phyloP scores from a whole-genome alignment of 2,888 invertebrate genomes.

The Nephrotoma guestfalica region DNA sequence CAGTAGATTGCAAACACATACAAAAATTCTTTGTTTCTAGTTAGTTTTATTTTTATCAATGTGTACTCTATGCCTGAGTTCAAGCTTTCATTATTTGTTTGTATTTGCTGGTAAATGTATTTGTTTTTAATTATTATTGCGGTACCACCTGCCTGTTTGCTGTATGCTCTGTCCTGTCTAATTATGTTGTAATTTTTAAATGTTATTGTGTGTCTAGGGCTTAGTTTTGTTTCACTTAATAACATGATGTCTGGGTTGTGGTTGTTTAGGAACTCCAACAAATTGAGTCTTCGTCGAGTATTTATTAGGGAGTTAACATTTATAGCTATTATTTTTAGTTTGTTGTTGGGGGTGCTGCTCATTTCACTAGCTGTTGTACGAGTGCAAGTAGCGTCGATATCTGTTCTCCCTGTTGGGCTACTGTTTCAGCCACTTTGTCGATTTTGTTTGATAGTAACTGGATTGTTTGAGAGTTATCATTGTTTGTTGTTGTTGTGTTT shows the following conservation, averaged over 20 bases:
- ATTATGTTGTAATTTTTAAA: no score
- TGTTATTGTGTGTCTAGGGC: no score
- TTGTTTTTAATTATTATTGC: background rate
- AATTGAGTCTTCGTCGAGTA: background rate
- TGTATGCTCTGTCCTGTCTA: no score
- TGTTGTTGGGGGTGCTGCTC: background rate
- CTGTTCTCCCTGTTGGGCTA: background rate
- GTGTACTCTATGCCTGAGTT: background rate
- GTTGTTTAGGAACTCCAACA: background rate
- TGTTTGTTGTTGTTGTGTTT: background rate
- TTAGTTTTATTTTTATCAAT: background rate
- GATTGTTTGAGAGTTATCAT: background rate
- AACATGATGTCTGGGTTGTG: background rate
- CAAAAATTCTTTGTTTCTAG: background rate
- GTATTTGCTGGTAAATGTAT: background rate
- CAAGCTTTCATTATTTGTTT: background rate
- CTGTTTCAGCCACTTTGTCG: background rate
- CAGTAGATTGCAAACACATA: background rate
- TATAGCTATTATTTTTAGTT: background rate
- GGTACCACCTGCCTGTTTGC: no score
- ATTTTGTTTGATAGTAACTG: background rate
- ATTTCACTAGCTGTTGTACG: background rate
- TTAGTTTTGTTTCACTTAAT: background rate
- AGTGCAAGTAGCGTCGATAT: background rate
- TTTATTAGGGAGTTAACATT: background rate